Evolutionary conservation across 2,113 vertebrate genomes (phyloP).

Genomic region (Opisthocomus hoazin): DNA sequence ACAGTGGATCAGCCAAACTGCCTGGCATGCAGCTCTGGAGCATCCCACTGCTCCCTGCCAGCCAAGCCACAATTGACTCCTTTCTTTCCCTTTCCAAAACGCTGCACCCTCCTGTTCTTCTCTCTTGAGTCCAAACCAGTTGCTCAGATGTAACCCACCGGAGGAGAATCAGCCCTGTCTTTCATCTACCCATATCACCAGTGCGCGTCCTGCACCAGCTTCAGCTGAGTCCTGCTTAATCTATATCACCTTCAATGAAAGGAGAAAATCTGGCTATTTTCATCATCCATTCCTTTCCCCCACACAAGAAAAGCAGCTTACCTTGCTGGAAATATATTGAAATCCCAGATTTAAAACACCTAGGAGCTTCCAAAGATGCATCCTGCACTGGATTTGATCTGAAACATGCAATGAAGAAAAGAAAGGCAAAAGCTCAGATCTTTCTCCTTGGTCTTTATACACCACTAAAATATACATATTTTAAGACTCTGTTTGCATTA

Average conservation of each 20-base stretch:
- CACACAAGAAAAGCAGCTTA: not conserved
- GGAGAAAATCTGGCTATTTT: not conserved
- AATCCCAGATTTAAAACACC: not conserved
- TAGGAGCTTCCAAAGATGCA: not conserved
- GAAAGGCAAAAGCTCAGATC: not conserved
- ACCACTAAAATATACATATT: not conserved
- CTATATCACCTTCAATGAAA: not conserved
- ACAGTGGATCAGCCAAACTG: not conserved
- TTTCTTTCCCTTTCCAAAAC: not conserved
- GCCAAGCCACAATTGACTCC: not conserved
- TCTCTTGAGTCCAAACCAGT: not conserved
- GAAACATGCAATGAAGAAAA: not conserved
- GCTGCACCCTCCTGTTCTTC: not conserved
- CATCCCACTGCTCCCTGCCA: rapidly evolving
- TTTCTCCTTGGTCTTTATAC: not conserved
- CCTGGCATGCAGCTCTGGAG: not conserved
- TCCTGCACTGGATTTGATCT: not conserved
- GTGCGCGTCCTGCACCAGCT: not conserved
- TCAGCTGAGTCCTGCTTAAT: not conserved
- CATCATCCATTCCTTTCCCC: not conserved
- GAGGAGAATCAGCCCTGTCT: not conserved
- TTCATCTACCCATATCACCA: not conserved
- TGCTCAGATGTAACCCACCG: not conserved
- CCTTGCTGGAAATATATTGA: not conserved
- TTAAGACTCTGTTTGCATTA: not conserved